phyloP scores from a whole-genome alignment of 2,888 invertebrate genomes.

The Microctonus aethiopoides region DNA sequence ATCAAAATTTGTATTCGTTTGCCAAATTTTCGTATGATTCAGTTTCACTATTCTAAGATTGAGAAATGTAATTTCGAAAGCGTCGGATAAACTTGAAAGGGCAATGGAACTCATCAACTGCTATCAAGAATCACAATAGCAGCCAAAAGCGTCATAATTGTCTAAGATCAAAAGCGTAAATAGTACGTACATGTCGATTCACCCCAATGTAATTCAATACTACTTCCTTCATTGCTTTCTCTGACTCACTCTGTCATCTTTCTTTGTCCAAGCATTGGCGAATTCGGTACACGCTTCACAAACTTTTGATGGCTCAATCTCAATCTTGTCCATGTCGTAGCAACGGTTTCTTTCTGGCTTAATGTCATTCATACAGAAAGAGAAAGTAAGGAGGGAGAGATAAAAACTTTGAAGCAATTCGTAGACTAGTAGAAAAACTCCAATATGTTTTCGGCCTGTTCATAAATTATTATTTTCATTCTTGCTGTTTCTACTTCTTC shows the following conservation, averaged over 20 bases:
- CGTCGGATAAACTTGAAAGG: slow-evolving; percentile 22
- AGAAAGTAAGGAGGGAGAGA: slow-evolving; percentile 25
- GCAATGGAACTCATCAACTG: slow-evolving; percentile 38
- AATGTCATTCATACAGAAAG: slow-evolving; percentile 31
- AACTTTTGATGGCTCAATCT: slow-evolving; percentile 63
- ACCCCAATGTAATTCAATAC: slow-evolving; percentile 34
- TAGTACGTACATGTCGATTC: slow-evolving; percentile 26
- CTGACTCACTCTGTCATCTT: slow-evolving; percentile 4
- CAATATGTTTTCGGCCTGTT: slow-evolving; percentile 58
- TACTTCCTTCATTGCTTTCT: slow-evolving; percentile 10
- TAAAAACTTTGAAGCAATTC: slow-evolving; percentile 55
- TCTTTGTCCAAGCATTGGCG: slow-evolving; percentile 13
- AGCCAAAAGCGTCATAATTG: slow-evolving; percentile 35
- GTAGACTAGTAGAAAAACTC: slow-evolving; percentile 50
- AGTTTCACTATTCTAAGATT: slow-evolving; percentile 36
- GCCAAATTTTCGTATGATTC: slow-evolving; percentile 24
- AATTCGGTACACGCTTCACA: slow-evolving; percentile 57
- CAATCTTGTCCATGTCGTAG: slow-evolving; percentile 50
- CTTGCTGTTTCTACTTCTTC: slow-evolving; percentile 32
- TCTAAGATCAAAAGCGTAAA: slow-evolving; percentile 26
- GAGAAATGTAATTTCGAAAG: background rate
- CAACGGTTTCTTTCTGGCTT: slow-evolving; percentile 25
- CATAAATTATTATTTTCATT: slow-evolving; percentile 19
- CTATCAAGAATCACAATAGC: slow-evolving; percentile 37
- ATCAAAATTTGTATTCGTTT: background rate